These are phyloP conservation scores for Cyanoliseus patagonus DNA, from an alignment of 2,113 vertebrate species.

Conservation along the genomic window DNA sequence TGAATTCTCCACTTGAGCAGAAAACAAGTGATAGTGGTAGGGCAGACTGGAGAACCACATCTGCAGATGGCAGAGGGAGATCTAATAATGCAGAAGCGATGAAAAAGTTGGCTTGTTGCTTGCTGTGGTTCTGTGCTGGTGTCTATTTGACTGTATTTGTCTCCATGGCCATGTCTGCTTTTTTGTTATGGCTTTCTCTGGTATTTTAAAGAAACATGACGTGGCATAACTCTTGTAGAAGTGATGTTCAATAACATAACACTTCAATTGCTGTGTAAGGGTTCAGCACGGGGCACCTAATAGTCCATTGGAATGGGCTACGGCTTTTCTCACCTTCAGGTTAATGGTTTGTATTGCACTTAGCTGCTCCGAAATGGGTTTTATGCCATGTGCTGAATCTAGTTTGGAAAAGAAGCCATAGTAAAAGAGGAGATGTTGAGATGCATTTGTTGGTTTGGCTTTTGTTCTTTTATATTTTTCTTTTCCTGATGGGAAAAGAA, in stretches of 20 bases:
- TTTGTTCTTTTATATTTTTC: neutral
- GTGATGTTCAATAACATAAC: neutral
- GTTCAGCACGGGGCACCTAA: neutral
- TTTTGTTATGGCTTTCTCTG: neutral
- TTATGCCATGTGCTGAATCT: neutral
- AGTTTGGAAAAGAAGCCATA: neutral
- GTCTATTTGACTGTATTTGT: neutral
- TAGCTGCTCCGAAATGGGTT: neutral
- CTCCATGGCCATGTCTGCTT: neutral
- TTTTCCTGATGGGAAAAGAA: neutral
- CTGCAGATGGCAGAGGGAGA: accelerated
- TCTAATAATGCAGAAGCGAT: neutral
- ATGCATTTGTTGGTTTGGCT: neutral
- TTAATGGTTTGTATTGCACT: neutral
- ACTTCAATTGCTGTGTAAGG: neutral
- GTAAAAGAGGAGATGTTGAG: neutral
- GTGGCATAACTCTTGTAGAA: neutral
- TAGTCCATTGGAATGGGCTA: neutral
- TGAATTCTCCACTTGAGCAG: neutral
- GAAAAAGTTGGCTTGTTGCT: neutral
- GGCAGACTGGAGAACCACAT: neutral
- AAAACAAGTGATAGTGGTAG: accelerated
- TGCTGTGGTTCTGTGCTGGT: neutral
- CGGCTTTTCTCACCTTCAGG: neutral
- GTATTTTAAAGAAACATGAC: neutral